phyloP scores from a whole-genome alignment of 2,888 invertebrate genomes.

The Drosophila niveifrons region DNA sequence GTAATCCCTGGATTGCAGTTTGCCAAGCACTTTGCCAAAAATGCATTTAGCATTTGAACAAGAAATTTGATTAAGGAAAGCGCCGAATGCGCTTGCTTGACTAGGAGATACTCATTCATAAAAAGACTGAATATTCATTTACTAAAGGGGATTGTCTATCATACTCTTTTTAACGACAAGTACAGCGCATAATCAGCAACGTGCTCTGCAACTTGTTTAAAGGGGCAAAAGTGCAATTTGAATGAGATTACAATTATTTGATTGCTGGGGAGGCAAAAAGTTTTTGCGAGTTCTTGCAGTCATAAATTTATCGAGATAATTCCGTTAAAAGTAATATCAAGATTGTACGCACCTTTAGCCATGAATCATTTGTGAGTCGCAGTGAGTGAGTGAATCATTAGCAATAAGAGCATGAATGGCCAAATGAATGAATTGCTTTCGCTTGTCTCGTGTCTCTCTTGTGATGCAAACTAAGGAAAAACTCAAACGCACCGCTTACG shows the following conservation, averaged over 20 bases:
- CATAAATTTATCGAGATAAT: conserved; percentile 67
- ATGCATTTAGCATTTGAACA: conserved; percentile 66
- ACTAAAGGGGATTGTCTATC: background rate
- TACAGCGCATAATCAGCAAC: conserved; percentile 52
- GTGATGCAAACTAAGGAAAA: conserved; percentile 47
- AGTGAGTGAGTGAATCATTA: conserved; percentile 52
- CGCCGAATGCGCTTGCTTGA: background rate
- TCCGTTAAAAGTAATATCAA: conserved; percentile 49
- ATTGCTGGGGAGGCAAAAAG: conserved; percentile 63
- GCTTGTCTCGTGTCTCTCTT: conserved; percentile 16
- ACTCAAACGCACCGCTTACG: conserved; percentile 48
- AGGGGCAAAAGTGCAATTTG: conserved; percentile 62
- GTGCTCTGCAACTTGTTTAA: conserved; percentile 68
- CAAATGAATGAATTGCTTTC: conserved; percentile 53
- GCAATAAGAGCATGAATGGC: conserved; percentile 27
- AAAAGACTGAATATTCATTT: no score
- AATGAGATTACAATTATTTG: conserved; percentile 80
- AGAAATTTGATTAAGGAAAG: conserved; percentile 43
- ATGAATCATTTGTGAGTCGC: conserved; percentile 50
- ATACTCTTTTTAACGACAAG: background rate
- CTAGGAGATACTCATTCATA: background rate
- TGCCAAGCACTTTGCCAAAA: conserved; percentile 73
- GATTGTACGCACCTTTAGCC: conserved; percentile 56
- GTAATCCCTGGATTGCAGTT: conserved; percentile 58
- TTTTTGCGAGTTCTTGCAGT: conserved; percentile 46